Evolutionary conservation across 2,888 invertebrate genomes (phyloP), one percentile per base, ranked within the genome.

Genomic region (Pseudoips prasinana): DNA sequence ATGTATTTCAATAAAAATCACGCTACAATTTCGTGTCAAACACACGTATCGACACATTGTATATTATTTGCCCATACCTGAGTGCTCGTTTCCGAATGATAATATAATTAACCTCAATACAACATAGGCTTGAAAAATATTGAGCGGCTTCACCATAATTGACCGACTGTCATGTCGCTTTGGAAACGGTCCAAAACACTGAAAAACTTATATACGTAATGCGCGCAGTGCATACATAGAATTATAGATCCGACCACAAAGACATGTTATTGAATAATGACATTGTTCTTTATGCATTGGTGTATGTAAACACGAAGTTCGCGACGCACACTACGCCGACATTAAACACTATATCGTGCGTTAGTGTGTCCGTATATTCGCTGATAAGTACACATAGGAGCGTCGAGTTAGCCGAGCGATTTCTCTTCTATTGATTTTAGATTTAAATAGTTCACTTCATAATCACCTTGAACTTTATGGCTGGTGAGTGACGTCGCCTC

Each of bases 381-480:
- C 62, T 68, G 71, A 73, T 76, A 76, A 75, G 74, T 68, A 74
- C 72, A 64, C 73, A 77, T 73, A 73, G 62, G 69, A 63, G 61
- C 68, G 72, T 60, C 69, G 73, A 63, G 71, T 68, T 64, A 58
- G 64, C 70, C 63, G 69, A 62, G 74, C 73, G 73, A 78, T 84
- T 78, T 80, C 78, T 75, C n/a, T n/a, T 58, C 59, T 80, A 85
- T 86, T 75, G 85, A 86, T 85, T 85, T 74, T 75, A 70, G 60
- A 73, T 72, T 76, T 63, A 65, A 69, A 71, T 73, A 65, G 64
- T 64, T 57, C 60, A 58, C 53, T 46, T 47, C 48, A 56, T 55
- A 61, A 46, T 56, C 56, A 75, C 82, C 81, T 86, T 84, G 81
- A 82, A 79, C 75, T 78, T 69, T 68, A 86, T 86, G 86, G 78